phyloP scores from a whole-genome alignment of 1,140 invertebrate genomes.

The Oreohelix idahoensis region DNA sequence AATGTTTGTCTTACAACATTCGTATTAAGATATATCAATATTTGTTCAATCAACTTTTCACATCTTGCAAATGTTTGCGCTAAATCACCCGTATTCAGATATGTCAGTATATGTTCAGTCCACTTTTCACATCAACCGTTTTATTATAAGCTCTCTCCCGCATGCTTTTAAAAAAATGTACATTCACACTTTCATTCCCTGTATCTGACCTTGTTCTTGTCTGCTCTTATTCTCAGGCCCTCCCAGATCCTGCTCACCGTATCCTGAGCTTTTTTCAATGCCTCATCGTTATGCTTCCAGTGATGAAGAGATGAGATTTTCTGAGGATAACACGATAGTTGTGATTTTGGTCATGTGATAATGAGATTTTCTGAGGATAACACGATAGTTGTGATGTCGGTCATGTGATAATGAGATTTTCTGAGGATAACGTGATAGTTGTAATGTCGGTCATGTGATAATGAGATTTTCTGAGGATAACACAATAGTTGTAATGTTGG shows the following conservation, averaged over 20 bases:
- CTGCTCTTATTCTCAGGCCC: slow-evolving; percentile 10
- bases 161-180: too few relatives aligned
- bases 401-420: slow-evolving; percentile 29
- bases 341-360: slow-evolving; percentile 21
- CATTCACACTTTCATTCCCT: too few relatives aligned
- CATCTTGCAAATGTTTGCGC: too few relatives aligned
- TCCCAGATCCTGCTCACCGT: neutral
- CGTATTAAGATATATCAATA: too few relatives aligned
- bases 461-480: slow-evolving; percentile 23
- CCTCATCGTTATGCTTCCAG: slow-evolving; percentile 20
- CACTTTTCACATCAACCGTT: too few relatives aligned
- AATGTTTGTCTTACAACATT: too few relatives aligned
- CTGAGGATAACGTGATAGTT: neutral
- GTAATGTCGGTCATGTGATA: slow-evolving; percentile 19
- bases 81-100: too few relatives aligned
- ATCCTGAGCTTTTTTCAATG: slow-evolving; percentile 12
- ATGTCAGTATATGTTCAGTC: too few relatives aligned
- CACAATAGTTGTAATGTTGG: too few relatives aligned
- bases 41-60: too few relatives aligned
- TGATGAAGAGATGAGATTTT: slow-evolving; percentile 33
- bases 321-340: neutral
- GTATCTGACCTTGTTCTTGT: slow-evolving; percentile 8
- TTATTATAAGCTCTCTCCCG: too few relatives aligned
- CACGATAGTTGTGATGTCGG: slow-evolving; percentile 2
- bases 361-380: slow-evolving; percentile 23